Evolutionary conservation across 2,113 vertebrate genomes (phyloP), one percentile per base, ranked within the genome.

Genomic region (Sinosuthora webbiana): DNA sequence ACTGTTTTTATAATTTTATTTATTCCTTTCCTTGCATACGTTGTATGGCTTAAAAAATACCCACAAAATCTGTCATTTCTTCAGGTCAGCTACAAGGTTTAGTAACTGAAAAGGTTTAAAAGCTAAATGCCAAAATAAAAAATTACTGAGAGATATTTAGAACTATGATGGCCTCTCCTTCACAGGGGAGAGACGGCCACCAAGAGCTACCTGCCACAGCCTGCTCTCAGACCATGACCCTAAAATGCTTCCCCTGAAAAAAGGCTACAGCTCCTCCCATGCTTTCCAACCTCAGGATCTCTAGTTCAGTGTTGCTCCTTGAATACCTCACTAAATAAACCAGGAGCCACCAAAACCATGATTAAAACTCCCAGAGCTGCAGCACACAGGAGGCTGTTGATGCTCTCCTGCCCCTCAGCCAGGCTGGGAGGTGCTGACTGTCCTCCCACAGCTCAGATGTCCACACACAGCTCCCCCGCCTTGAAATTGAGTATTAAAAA

Each of bases 381-480:
- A 41, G 24, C 39, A 2, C 0, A 1, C 20, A 23, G 9, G 7
- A 15, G 7, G 3, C 55, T 10, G 2, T 0, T 3, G 4, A 3
- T 0, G 0, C 11, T 2, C 1, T 6, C 4, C 0, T 3, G 17
- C 4, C 11, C 7, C 47, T 19, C 56, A 23, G 24, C 57, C 2
- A 2, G 13, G 17, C 50, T 2, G 7, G 2, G 6, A n/a, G 27
- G 18, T 0, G 0, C 30, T 23, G 5, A 4, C 10, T 0, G 0
- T 5, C 18, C 4, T 22, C 8, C 2, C 12, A 7, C 3, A 0
- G 52, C 59, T 20, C 60, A 3, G 0, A 9, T 0, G 0, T 19
- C 27, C 37, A 7, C 31, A 5, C 2, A 0, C 42, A 24, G 6
- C 45, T 47, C 27, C 50, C 11, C 47, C 17, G 27, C 17, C 39